Evolutionary conservation across 1,140 invertebrate genomes (phyloP), one percentile per base, ranked within the genome.

Genomic region (Ectropis grisescens): DNA sequence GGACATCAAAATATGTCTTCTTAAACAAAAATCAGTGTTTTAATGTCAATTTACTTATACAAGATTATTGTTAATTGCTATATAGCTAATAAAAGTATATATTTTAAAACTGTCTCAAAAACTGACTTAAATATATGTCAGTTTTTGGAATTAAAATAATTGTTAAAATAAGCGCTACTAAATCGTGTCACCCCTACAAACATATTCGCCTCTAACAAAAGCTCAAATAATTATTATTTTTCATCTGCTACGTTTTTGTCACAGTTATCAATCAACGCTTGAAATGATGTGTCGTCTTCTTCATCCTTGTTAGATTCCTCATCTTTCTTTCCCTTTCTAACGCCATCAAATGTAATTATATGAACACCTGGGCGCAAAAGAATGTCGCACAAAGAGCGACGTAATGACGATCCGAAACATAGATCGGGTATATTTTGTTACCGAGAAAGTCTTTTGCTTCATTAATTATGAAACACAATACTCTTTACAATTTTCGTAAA

Each of bases 401-500:
- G 62, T 81, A 81, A 78, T 78, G 72, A 81, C 72, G 65, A 74
- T 69, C 62, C 60, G 56, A 78, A 78, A 78, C 74, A 70, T 60
- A 80, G 71, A 79, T 81, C 66, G 62, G 57, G 56, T 56, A 71
- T 74, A 72, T 76, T 78, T 60, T 69, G 71, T 76, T 81, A 76
- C 76, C 62, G 58, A 76, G 71, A 79, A 78, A 70, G 65, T 53
- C 60, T 76, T 61, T 75, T 71, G 71, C 68, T 81, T 81, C 76
- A 79, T 81, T 81, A 81, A 81, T 81, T 76, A 79, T 76, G 69
- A 68, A 76, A 76, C 69, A 81, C 64, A 81, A 79, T 79, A 76
- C 58, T 58, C 61, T 67, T 70, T 75, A 61, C 55, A 71, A 72
- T 74, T 79, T 76, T 60, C 45, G 41, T 59, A 33, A 69, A 79